Percentiles rank a stretch among this genome's conserved stretches.
Evolutionary conservation across 1,140 invertebrate genomes (phyloP).

Genomic region (Triops longicaudatus): DNA sequence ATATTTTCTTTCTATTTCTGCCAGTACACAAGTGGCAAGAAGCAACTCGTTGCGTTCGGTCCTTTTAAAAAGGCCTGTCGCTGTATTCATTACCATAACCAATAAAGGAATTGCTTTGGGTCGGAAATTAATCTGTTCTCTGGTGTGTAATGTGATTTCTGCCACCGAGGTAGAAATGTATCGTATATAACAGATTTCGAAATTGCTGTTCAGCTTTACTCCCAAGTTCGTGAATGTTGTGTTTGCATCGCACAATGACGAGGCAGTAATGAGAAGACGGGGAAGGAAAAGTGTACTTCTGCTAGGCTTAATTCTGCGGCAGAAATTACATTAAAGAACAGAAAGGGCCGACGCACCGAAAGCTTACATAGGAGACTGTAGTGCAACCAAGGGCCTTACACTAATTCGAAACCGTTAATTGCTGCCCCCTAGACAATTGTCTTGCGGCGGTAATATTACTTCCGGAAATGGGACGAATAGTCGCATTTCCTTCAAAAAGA

Average conservation of each 20-base stretch:
- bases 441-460: too few species aligned
- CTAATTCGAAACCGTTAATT: too few species aligned
- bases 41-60: background rate
- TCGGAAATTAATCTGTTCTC: background rate
- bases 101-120: constrained; percentile 1
- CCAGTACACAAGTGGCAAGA: background rate
- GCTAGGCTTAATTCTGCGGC: background rate
- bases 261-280: too few species aligned
- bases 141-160: background rate
- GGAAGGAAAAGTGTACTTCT: background rate
- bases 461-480: background rate
- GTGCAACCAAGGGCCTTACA: background rate
- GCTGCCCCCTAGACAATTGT: too few species aligned
- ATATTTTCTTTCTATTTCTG: background rate
- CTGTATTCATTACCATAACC: background rate
- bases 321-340: background rate
- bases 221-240: too few species aligned
- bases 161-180: background rate
- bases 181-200: too few species aligned
- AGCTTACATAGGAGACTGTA: background rate
- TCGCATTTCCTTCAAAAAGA: background rate
- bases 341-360: background rate
- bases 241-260: too few species aligned
- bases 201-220: too few species aligned
- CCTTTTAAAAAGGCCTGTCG: background rate